A percentile compares a stretch with the other conserved stretches of the same genome.
These are phyloP conservation scores for Oreochromis aureus DNA, from an alignment of 2,113 vertebrate genomes.

Conservation along the genomic window DNA sequence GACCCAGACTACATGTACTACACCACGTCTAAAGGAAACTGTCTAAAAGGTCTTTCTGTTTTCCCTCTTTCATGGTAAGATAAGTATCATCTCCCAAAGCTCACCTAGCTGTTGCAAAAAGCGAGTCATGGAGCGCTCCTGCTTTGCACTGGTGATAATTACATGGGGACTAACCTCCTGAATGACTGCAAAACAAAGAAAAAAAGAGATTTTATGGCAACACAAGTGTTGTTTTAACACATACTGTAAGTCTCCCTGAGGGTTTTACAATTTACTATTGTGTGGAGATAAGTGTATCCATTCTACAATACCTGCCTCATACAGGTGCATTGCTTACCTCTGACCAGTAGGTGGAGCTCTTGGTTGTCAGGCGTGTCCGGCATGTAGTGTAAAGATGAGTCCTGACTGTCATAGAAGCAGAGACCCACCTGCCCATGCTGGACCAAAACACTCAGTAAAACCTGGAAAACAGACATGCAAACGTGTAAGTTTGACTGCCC, in stretches of 20 bases:
- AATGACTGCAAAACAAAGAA: conserved; percentile 67
- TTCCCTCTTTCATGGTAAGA: not conserved
- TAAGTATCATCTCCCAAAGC: not conserved
- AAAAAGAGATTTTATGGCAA: not conserved
- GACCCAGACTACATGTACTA: conserved; percentile 17
- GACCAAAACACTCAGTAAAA: conserved; percentile 82
- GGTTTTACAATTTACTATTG: not conserved
- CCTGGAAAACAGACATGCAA: conserved; percentile 42
- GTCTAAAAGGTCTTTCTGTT: not conserved
- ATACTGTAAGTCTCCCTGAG: not conserved
- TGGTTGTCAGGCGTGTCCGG: conserved; percentile 78
- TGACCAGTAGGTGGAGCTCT: conserved; percentile 80
- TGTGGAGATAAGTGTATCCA: not conserved
- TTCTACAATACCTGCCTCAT: not conserved
- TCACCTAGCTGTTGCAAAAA: conserved; percentile 79
- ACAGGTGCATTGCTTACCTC: conserved; percentile 62
- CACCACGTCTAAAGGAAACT: not conserved
- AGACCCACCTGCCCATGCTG: conserved; percentile 80
- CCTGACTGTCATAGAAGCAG: conserved; percentile 85
- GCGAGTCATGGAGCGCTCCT: conserved; percentile 78
- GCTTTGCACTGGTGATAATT: conserved; percentile 89
- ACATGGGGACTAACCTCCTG: conserved; percentile 80
- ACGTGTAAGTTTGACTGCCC: not conserved
- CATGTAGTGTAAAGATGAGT: conserved; percentile 85
- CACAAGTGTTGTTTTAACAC: not conserved